Base-by-base conservation (phyloP, 1,140 invertebrate genomes). In the Samia ricini region DNA sequence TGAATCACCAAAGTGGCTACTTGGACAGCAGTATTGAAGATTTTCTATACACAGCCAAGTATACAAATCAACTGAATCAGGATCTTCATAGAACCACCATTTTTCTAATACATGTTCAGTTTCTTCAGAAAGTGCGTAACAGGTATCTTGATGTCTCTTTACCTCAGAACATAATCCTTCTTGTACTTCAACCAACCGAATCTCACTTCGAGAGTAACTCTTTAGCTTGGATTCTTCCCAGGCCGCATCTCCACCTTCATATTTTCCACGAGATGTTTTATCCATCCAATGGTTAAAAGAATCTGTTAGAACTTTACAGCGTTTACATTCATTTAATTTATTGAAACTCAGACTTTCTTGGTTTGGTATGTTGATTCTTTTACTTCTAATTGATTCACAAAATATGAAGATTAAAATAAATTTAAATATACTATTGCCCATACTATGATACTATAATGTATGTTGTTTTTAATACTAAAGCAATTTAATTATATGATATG, bases 181-280 rank as follows among this genome's bases (percentile, higher is more conserved):
- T 88, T 98, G 95, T 64, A 99, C 97, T 91, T 99, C 98, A 8
- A 97, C 94, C 55, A 99, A 91, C 64, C 98, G 92, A 33, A 95
- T 94, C 92, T 99, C 98, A 91, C 98, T 99, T 52, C 92, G 95
- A 55, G 95, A 93, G 90, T 99, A 99, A 26, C 94, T 94, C 68
- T 95, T 95, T 69, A 98, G 90, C 76, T 97, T 98, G 63, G 97
- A 94, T 91, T 99, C 97, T 89, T 99, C 98, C 98, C 98, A 99
- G 54, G 96, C 97, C 10, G 97, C 96, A 89, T 99, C 98, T 12
- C 98, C 98, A 54, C 98, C 98, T 83, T 98, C 98, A 92, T 96
- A 98, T 87, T 99, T 98, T 26, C 96, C 96, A 74, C 97, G 94
- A 29, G 94, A 93, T 2, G 98, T 99, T 85, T 93, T 94, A 50